These are phyloP conservation scores for Macrocentrus cingulum DNA, from an alignment of 1,140 invertebrate species.

Conservation along the genomic window DNA sequence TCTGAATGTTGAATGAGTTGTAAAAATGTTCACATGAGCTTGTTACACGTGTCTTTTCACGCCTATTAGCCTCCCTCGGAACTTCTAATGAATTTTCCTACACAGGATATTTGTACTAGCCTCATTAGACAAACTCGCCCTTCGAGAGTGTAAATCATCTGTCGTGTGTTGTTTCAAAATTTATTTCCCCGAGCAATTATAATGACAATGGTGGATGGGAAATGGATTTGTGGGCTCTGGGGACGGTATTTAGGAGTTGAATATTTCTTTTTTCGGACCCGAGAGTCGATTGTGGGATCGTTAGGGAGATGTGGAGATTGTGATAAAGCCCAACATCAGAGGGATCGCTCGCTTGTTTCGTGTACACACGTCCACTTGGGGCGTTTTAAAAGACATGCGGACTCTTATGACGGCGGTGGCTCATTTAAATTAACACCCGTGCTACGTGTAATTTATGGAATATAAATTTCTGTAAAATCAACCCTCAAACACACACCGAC, in stretches of 20 bases:
- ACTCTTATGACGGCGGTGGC: slow-evolving; percentile 22
- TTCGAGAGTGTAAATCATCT: no score
- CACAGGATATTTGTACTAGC: no score
- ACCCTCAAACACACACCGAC: slow-evolving; percentile 17
- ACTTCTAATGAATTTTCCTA: neutral
- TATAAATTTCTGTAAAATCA: slow-evolving; percentile 32
- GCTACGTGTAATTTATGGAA: slow-evolving; percentile 29
- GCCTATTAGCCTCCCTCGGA: neutral
- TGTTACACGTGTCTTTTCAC: neutral
- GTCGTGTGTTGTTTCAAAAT: no score
- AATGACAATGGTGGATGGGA: neutral
- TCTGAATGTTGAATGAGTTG: slow-evolving; percentile 30
- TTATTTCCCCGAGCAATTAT: neutral
- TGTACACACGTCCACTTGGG: slow-evolving; percentile 21
- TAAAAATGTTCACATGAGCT: slow-evolving; percentile 22
- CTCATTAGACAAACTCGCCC: no score
- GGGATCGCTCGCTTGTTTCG: neutral
- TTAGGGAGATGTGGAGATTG: slow-evolving; percentile 7
- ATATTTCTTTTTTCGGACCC: neutral
- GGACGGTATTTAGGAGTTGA: neutral
- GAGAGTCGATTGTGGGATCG: neutral
- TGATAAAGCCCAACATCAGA: slow-evolving; percentile 5
- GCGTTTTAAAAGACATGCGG: slow-evolving; percentile 12
- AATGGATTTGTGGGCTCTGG: neutral
- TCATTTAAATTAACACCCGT: slow-evolving; percentile 28